Evolutionary conservation across 2,797 vertebrate genomes (phyloP).

Genomic region (Lerista edwardsae): DNA sequence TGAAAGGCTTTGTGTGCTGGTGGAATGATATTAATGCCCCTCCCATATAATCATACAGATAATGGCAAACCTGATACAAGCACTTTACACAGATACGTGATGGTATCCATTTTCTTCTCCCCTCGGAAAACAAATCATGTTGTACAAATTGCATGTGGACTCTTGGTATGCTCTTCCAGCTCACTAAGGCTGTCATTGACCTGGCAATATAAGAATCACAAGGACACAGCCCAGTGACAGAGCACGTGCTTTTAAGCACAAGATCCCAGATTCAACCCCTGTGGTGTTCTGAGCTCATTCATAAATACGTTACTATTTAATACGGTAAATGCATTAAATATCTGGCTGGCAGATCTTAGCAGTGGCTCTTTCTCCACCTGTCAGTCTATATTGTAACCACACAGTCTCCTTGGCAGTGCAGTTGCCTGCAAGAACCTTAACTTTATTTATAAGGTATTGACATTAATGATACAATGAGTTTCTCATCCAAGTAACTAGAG

Average conservation of each 20-base stretch:
- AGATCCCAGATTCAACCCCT: no score
- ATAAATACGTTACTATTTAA: background rate
- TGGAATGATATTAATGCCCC: background rate
- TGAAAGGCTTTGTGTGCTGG: background rate
- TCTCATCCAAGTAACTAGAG: background rate
- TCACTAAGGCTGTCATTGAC: no score
- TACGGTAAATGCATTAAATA: background rate
- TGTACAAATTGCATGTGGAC: background rate
- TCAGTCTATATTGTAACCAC: background rate
- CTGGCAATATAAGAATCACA: no score
- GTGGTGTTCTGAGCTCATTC: background rate
- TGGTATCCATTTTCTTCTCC: background rate
- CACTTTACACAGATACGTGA: background rate
- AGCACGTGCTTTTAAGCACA: no score
- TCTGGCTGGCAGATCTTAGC: background rate
- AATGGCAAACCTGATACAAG: background rate
- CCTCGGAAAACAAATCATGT: background rate
- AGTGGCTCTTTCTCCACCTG: background rate
- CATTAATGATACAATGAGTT: constrained; percentile 3
- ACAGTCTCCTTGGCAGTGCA: background rate
- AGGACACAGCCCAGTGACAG: no score
- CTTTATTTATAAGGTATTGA: background rate
- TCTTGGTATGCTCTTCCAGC: no score
- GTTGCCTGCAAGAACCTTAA: background rate
- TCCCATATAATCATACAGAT: background rate